These are phyloP conservation scores for Dioctria linearis DNA, from an alignment of 2,888 invertebrate genomes.

Conservation along the genomic window DNA sequence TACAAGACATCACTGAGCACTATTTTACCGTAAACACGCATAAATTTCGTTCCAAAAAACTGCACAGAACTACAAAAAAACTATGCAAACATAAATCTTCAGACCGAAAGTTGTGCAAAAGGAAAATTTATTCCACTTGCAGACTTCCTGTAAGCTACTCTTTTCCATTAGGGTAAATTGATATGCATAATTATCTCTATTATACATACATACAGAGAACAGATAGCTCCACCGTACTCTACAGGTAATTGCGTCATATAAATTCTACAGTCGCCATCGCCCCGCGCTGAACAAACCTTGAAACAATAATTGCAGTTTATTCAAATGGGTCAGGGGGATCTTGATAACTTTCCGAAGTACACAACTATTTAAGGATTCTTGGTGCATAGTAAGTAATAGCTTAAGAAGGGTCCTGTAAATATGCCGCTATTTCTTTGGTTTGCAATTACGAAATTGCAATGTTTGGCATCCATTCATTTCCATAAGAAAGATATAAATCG, in stretches of 20 bases:
- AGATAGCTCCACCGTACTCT: not conserved
- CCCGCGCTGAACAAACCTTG: not conserved
- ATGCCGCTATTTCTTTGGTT: not conserved
- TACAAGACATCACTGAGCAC: not conserved
- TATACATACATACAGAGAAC: not conserved
- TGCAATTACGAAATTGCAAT: constrained; percentile 3
- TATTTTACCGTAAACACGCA: not conserved
- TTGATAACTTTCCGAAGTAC: not conserved
- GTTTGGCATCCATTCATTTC: not conserved
- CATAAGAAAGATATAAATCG: not conserved
- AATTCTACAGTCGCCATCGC: not conserved
- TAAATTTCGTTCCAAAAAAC: not conserved
- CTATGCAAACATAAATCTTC: constrained; percentile 2
- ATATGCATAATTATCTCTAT: too few species aligned
- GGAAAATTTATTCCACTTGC: constrained; percentile 1
- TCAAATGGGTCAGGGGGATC: constrained; percentile 7
- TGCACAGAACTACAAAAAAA: not conserved
- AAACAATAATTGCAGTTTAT: not conserved
- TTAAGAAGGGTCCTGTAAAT: not conserved
- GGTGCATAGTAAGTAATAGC: not conserved
- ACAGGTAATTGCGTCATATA: not conserved
- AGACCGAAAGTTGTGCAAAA: not conserved
- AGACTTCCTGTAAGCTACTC: not conserved
- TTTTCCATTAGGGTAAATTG: constrained; percentile 5
- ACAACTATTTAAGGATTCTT: not conserved